Evolutionary conservation across 2,888 invertebrate genomes (phyloP).

Genomic region (Drosophila cognata): DNA sequence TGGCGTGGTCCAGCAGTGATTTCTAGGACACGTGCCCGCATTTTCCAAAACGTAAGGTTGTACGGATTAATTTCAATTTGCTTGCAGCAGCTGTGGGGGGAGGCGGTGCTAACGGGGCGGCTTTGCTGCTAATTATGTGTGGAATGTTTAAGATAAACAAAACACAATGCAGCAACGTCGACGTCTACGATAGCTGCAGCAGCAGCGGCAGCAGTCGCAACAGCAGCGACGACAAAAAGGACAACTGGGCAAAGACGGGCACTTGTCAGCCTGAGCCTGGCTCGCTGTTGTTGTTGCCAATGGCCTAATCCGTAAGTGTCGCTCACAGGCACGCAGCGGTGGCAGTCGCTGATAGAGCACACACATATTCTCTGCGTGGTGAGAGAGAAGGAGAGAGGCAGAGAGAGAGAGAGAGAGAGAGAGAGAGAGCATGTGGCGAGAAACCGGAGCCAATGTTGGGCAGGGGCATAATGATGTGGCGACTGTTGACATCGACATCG

Average conservation of each 20-base stretch:
- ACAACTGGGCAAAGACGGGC: constrained; percentile 65
- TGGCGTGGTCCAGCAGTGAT: constrained; percentile 48
- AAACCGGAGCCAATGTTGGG: constrained; percentile 27
- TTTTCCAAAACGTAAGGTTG: constrained; percentile 77
- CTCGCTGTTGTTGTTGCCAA: constrained; percentile 38
- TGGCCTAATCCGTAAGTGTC: constrained; percentile 80
- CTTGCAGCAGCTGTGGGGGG: constrained; percentile 42
- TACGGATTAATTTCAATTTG: constrained; percentile 83
- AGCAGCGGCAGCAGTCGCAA: constrained; percentile 26
- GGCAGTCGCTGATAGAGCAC: constrained; percentile 76
- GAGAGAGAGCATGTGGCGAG: constrained; percentile 14
- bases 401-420: neutral
- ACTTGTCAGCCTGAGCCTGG: constrained; percentile 59
- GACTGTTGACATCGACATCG: constrained; percentile 65
- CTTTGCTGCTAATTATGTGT: constrained; percentile 77
- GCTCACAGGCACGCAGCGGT: constrained; percentile 75
- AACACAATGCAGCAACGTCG: constrained; percentile 64
- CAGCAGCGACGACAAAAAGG: constrained; percentile 60
- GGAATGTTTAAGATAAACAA: constrained; percentile 79
- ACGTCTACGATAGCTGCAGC: constrained; percentile 25
- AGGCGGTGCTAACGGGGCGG: constrained; percentile 44
- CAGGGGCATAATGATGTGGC: constrained; percentile 65
- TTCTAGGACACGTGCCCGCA: constrained; percentile 73
- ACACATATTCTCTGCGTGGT: constrained; percentile 25
- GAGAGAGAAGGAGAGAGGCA: neutral